Base-by-base conservation (phyloP, 2,888 invertebrate genomes). In the Ecliptopera silaceata region DNA sequence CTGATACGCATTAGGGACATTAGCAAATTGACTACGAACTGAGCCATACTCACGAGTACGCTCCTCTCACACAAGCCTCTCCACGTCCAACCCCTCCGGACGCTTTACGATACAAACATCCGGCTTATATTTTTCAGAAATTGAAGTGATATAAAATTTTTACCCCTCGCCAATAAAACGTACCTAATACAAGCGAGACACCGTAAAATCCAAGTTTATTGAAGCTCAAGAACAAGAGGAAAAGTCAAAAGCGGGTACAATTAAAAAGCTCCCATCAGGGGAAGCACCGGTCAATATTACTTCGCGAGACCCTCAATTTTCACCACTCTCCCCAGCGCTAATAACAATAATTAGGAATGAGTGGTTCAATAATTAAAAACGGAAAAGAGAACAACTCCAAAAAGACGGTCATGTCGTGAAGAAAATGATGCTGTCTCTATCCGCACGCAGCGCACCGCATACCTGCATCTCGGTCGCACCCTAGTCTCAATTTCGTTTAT, bases 291-390 rank as follows among this genome's bases (percentile, higher is more conserved):
- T 91, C 91, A 91, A 90, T 90, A 88, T 88, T 82, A 76, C 86
- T 80, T 74, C 75, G 71, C 81, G 72, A 85, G 88, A 83, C 90
- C 90, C 90, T 89, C 89, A 90, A 90, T 90, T 88, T 90, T 88
- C 90, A 87, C 88, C 90, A 87, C 88, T 88, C 82, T 77, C 90
- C 88, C 88, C 80, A 77, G 77, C 85, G 86, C 91, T 92, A 91
- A 91, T 92, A 92, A 92, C 90, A 91, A 92, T 92, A 92, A 92
- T 92, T 92, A 92, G 92, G 84, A 91, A 92, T 92, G 92, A 92
- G 92, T 92, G 92, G 91, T 91, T 91, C 92, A 88, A 91, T 92
- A 92, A 92, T 92, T 92, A 92, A 92, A 92, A 92, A 92, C 92
- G 92, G 91, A 91, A 85, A 90, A 88, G 88, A 86, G 86, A 88